Evolutionary conservation across 2,113 vertebrate species (phyloP).

Genomic region (Grus americana): DNA sequence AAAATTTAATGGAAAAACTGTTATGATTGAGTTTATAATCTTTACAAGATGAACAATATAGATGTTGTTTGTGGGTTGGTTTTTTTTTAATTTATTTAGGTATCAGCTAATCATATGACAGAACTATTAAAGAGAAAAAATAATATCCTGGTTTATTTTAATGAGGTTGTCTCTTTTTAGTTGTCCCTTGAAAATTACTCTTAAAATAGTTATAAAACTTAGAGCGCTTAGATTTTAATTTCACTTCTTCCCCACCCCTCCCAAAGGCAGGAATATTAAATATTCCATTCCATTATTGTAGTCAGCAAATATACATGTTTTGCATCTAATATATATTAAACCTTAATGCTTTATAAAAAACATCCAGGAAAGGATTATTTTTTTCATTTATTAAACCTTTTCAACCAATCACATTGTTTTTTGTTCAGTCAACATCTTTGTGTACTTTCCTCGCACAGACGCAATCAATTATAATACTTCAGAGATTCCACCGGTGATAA

Average conservation of each 20-base stretch:
- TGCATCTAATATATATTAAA: background rate
- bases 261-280: background rate
- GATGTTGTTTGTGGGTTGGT: accelerated
- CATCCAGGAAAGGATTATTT: background rate
- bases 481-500: background rate
- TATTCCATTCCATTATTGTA: background rate
- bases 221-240: background rate
- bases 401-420: background rate
- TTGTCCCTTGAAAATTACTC: background rate
- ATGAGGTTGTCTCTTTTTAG: background rate
- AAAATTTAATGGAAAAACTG: background rate
- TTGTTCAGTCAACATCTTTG: background rate
- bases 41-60: background rate
- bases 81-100: background rate
- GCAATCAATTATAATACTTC: background rate
- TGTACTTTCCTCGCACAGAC: background rate
- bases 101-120: background rate
- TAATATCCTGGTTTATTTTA: background rate
- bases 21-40: background rate
- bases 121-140: background rate
- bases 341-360: background rate
- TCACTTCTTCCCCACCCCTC: background rate
- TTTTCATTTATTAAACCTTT: background rate
- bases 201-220: background rate
- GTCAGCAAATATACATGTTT: background rate